These are phyloP conservation scores for Chironomus riparius DNA, from an alignment of 2,888 invertebrate genomes.

Conservation along the genomic window DNA sequence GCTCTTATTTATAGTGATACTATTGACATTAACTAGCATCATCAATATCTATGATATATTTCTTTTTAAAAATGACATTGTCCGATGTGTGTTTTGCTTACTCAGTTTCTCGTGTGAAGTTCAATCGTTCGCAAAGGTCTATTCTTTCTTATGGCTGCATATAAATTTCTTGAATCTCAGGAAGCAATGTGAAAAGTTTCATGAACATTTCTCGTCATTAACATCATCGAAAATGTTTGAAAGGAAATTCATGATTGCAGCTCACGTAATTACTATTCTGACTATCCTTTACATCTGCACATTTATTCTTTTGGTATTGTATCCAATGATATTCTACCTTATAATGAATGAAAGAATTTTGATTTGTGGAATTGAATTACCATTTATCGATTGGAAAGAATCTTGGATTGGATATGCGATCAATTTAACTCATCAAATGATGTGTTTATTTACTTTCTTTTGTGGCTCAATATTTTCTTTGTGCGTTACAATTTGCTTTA, in stretches of 20 bases:
- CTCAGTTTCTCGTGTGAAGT: not conserved
- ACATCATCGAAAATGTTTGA: not conserved
- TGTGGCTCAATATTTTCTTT: not conserved
- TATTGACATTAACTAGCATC: not conserved
- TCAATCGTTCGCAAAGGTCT: not conserved
- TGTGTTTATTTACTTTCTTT: not conserved
- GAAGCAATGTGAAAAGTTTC: not conserved
- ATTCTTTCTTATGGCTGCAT: not conserved
- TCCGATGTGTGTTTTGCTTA: not conserved
- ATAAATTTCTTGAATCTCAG: not conserved
- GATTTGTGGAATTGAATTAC: not conserved
- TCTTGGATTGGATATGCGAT: not conserved
- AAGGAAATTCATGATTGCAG: not conserved
- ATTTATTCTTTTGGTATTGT: not conserved
- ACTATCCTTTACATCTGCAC: not conserved
- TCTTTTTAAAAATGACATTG: not conserved
- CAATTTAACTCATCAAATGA: not conserved
- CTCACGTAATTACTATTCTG: not conserved
- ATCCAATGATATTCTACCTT: not conserved
- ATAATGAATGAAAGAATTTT: not conserved
- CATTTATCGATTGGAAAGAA: not conserved
- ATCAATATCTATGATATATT: not conserved
- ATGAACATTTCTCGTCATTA: not conserved
- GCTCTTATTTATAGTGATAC: not conserved
- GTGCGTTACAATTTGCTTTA: not conserved